Evolutionary conservation across 23 tunicate species (phyloP), one percentile per base, ranked within the genome.

Genomic region (Oikopleura albicans): DNA sequence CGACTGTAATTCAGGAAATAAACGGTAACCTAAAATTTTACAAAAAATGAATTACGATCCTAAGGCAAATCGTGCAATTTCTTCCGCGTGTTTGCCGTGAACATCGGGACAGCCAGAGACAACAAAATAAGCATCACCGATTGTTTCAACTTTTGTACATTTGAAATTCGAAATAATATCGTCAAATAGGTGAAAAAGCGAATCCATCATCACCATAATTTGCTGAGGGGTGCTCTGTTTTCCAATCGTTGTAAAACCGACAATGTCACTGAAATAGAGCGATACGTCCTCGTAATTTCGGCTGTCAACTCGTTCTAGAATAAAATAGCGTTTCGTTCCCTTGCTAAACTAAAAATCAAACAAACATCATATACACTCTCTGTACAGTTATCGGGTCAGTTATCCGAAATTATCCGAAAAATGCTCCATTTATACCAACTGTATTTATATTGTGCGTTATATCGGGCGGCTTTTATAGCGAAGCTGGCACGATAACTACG

Each of bases 91-190:
- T 8, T 49, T 22, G 22, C 22, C 63, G 22, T 49, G 22, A 49
- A 49, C 63, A 22, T 29, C 79, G 4, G 79, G 79, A 71, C 79
- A 71, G 2, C 79, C 79, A 16, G 79, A 71, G 4, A 71, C 79
- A 31, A 71, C 79, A 71, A 71, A 71, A 71, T 71, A 71, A 71
- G 79, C 79, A 31, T 71, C 79, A 22, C 79, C 79, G 37, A 71
- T 71, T 22, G 79, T 71, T 29, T 71, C 79, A 29, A 71, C 79
- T 71, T 71, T 71, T 12, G 79, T 71, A 37, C 79, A 71, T 2
- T 29, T 16, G 37, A 71, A 71, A 71, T 16, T 12, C 4, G 34
- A 16, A 71, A 71, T 71, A 29, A 71, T 71, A 71, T 71, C 79
- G 35, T 71, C 79, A 71, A 71, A 71, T 29, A 71, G 2, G 2